These are phyloP conservation scores for Oncopodura yosiiana DNA, from an alignment of 1,140 invertebrate genomes.

Conservation along the genomic window DNA sequence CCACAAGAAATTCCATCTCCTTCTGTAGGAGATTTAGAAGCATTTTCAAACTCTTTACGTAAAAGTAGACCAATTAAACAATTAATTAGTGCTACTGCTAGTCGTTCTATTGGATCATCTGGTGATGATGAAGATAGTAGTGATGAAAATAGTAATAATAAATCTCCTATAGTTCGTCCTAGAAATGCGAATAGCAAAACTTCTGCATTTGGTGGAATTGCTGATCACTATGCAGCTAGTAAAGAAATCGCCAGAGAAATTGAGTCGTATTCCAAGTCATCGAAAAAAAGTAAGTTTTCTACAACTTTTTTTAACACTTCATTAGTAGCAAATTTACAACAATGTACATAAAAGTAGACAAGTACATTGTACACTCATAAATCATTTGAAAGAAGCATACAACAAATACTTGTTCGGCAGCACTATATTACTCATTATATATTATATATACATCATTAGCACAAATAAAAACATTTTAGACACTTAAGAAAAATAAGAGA, in stretches of 20 bases:
- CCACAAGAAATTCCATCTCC: background rate
- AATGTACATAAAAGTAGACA: too few relatives aligned
- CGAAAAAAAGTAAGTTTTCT: constrained; percentile 31
- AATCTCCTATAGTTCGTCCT: constrained; percentile 13
- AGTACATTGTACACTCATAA: too few relatives aligned
- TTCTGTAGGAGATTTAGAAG: constrained; percentile 12
- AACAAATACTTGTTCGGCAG: too few relatives aligned
- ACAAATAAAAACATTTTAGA: too few relatives aligned
- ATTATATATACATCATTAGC: too few relatives aligned
- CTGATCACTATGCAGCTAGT: constrained; percentile 34
- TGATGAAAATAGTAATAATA: constrained; percentile 15
- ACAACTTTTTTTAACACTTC: too few relatives aligned
- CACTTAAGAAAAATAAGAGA: too few relatives aligned
- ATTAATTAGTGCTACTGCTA: background rate
- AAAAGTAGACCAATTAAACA: constrained; percentile 30
- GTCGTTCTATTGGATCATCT: background rate
- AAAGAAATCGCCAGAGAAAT: constrained; percentile 36
- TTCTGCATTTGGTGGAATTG: constrained; percentile 34
- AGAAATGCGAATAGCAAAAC: constrained; percentile 6
- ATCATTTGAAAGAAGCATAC: too few relatives aligned
- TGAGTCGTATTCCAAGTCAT: constrained; percentile 33
- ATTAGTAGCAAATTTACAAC: too few relatives aligned
- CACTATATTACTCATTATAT: too few relatives aligned
- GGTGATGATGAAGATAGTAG: background rate
- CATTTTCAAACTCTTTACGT: constrained; percentile 29